Evolutionary conservation across 2,797 vertebrate species (phyloP).

Genomic region (Anguilla pacifica): DNA sequence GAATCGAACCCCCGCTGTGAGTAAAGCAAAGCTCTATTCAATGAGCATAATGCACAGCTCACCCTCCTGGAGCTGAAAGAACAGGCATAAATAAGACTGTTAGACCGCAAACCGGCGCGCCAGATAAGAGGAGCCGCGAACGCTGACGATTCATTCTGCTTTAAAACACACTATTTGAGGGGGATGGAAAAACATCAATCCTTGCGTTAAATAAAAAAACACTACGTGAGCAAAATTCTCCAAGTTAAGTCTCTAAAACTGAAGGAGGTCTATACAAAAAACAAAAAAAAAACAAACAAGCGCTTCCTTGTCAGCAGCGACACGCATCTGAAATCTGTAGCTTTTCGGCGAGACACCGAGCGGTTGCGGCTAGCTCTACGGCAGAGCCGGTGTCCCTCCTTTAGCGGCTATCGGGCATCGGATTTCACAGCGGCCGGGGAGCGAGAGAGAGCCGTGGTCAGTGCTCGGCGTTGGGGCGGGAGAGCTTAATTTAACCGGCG

Average conservation of each 20-base stretch:
- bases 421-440: background rate
- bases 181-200: background rate
- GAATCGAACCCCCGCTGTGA: background rate
- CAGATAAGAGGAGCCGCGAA: background rate
- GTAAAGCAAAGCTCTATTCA: background rate
- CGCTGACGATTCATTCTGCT: background rate
- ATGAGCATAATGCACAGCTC: background rate
- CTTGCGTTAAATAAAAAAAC: background rate
- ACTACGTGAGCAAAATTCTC: background rate
- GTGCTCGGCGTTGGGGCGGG: conserved; percentile 34
- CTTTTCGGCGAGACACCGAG: background rate
- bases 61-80: background rate
- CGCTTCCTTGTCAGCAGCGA: background rate
- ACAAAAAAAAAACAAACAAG: conserved; percentile 2
- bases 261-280: background rate
- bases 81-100: background rate
- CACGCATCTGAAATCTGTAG: background rate
- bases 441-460: conserved; percentile 32
- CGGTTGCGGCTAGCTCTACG: background rate
- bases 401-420: background rate
- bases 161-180: background rate
- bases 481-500: conserved; percentile 42
- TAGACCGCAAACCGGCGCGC: background rate
- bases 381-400: background rate
- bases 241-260: background rate